These are phyloP conservation scores for Leucoptera coffeella DNA, from an alignment of 2,888 invertebrate genomes.

Conservation along the genomic window DNA sequence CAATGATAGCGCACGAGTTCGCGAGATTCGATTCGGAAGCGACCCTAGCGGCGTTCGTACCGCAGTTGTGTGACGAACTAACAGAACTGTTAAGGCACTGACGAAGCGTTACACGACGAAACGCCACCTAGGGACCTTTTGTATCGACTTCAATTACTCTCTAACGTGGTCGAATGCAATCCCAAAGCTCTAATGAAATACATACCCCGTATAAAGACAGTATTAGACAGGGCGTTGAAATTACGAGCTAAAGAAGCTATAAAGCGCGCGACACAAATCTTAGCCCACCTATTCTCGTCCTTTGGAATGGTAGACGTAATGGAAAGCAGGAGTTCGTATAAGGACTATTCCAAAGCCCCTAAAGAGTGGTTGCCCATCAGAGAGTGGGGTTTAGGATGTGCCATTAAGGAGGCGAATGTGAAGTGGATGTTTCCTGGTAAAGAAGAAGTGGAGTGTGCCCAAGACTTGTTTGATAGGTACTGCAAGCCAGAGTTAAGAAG, in stretches of 20 bases:
- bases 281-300: conserved; percentile 53
- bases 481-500: conserved; percentile 57
- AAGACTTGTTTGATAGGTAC: conserved; percentile 59
- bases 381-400: conserved; percentile 75
- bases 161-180: conserved; percentile 63
- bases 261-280: conserved; percentile 53
- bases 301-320: conserved; percentile 57
- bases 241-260: conserved; percentile 64
- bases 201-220: conserved; percentile 54
- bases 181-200: conserved; percentile 60
- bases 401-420: conserved; percentile 59
- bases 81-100: conserved; percentile 56
- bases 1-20: conserved; percentile 63
- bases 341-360: conserved; percentile 57
- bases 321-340: conserved; percentile 56
- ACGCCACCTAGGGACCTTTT: conserved; percentile 71
- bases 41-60: conserved; percentile 66
- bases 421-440: conserved; percentile 73
- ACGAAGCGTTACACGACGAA: conserved; percentile 68
- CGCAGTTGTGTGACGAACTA: conserved; percentile 64
- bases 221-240: conserved; percentile 66
- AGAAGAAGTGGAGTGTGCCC: conserved; percentile 62
- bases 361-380: conserved; percentile 66
- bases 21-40: conserved; percentile 61
- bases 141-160: conserved; percentile 69